Evolutionary conservation across 1,140 invertebrate species (phyloP).

Genomic region (Thaumetopoea pityocampa): DNA sequence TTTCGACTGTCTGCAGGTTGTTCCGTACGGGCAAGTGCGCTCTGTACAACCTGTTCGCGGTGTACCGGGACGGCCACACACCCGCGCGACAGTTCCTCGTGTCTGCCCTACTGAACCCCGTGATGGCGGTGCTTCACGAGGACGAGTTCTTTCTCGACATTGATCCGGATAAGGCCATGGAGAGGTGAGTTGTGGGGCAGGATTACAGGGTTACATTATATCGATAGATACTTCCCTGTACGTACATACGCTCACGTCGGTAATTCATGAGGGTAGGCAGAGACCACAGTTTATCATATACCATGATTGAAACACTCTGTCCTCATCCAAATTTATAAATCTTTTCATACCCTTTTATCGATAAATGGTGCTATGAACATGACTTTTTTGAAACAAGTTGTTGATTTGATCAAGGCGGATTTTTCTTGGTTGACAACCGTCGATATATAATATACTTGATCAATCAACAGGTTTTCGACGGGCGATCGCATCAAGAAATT

Average conservation of each 20-base stretch:
- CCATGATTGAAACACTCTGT: no score
- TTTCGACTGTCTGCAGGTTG: conserved; percentile 70
- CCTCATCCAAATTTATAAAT: no score
- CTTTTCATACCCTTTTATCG: no score
- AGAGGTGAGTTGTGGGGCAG: conserved; percentile 74
- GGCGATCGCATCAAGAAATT: conserved; percentile 86
- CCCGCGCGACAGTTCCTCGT: conserved; percentile 95
- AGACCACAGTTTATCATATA: no score
- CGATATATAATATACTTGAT: background rate
- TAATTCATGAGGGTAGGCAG: no score
- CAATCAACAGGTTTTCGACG: conserved; percentile 77
- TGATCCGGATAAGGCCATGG: conserved; percentile 90
- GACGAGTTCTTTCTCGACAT: conserved; percentile 95
- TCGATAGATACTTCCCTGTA: no score
- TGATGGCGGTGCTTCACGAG: conserved; percentile 94
- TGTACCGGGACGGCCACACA: conserved; percentile 93
- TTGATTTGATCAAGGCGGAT: no score
- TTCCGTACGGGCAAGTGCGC: conserved; percentile 91
- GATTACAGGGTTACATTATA: background rate
- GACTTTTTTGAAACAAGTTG: no score
- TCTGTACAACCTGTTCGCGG: conserved; percentile 92
- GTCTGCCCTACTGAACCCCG: conserved; percentile 92
- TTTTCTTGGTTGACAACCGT: no score
- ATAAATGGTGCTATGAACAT: no score
- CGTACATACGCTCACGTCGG: no score